Percentiles rank a stretch among this genome's conserved stretches.
These are phyloP conservation scores for Epirrita christyi DNA, from an alignment of 2,888 invertebrate genomes.

Conservation along the genomic window DNA sequence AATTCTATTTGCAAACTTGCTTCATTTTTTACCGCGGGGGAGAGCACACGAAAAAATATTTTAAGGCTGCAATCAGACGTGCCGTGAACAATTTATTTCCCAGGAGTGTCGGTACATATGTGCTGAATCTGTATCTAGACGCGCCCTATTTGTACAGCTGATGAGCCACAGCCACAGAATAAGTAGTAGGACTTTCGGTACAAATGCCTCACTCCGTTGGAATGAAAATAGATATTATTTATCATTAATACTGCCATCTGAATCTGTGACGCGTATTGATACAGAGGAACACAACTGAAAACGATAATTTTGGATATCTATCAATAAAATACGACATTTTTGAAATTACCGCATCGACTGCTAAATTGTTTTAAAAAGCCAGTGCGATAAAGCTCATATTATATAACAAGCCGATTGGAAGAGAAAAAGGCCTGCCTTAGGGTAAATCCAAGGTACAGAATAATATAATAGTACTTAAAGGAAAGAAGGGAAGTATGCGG, in stretches of 20 bases:
- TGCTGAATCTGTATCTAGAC: conserved; percentile 71
- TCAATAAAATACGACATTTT: too few species aligned
- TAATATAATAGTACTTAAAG: too few species aligned
- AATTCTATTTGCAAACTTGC: conserved; percentile 37
- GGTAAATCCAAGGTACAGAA: conserved; percentile 15
- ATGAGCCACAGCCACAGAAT: conserved; percentile 52
- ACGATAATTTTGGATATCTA: too few species aligned
- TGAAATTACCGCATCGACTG: background rate
- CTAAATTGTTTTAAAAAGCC: conserved; percentile 35
- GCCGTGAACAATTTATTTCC: conserved; percentile 77
- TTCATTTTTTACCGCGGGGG: conserved; percentile 38
- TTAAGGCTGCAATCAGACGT: conserved; percentile 69
- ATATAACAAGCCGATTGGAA: background rate
- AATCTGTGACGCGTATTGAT: too few species aligned
- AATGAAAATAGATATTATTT: too few species aligned
- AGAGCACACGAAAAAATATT: conserved; percentile 60
- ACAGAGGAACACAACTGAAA: too few species aligned
- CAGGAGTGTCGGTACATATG: conserved; percentile 74
- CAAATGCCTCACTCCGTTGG: background rate
- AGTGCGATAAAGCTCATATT: background rate
- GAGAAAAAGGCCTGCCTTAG: conserved; percentile 34
- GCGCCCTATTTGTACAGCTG: conserved; percentile 73
- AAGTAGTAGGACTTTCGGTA: background rate
- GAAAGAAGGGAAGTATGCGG: conserved; percentile 19
- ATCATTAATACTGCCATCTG: too few species aligned